These are phyloP conservation scores for Drosophila saltans DNA, from an alignment of 1,140 invertebrate species.

Conservation along the genomic window DNA sequence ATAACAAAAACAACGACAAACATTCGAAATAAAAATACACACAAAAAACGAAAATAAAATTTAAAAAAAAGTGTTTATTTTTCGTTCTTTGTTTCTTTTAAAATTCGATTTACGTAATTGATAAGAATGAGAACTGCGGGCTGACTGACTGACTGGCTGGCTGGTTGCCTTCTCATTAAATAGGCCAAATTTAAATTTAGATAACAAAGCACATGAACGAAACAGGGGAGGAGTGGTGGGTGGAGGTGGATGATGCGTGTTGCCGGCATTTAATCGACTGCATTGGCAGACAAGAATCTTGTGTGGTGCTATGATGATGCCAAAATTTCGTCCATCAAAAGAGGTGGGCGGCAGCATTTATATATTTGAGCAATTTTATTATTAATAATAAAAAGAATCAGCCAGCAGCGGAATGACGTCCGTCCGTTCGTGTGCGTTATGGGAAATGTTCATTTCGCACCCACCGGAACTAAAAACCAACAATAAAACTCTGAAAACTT, in stretches of 20 bases:
- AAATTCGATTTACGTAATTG: conserved; percentile 72
- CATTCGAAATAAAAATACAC: conserved; percentile 26
- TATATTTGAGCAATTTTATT: too few relatives aligned
- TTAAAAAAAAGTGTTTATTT: conserved; percentile 32
- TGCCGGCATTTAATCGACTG: conserved; percentile 8
- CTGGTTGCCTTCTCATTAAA: conserved; percentile 43
- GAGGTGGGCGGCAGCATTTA: not conserved
- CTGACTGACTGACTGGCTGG: not conserved
- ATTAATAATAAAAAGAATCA: too few relatives aligned
- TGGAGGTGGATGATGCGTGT: conserved; percentile 33
- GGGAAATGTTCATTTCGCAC: not conserved
- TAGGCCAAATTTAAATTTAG: conserved; percentile 80
- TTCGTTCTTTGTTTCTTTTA: conserved; percentile 40
- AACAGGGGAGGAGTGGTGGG: not conserved
- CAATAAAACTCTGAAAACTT: conserved; percentile 1
- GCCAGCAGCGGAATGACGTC: not conserved
- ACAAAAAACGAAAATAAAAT: not conserved
- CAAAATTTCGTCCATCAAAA: conserved; percentile 6
- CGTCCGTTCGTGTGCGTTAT: not conserved
- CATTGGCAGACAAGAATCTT: conserved; percentile 10
- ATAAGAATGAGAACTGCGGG: conserved; percentile 58
- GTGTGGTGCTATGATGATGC: conserved; percentile 13
- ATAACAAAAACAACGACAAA: conserved; percentile 14
- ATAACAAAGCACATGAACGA: conserved; percentile 30
- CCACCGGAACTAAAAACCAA: conserved; percentile 4